These are phyloP conservation scores for Triplophysa bombifrons DNA, from an alignment of 2,797 vertebrate genomes.

Conservation along the genomic window DNA sequence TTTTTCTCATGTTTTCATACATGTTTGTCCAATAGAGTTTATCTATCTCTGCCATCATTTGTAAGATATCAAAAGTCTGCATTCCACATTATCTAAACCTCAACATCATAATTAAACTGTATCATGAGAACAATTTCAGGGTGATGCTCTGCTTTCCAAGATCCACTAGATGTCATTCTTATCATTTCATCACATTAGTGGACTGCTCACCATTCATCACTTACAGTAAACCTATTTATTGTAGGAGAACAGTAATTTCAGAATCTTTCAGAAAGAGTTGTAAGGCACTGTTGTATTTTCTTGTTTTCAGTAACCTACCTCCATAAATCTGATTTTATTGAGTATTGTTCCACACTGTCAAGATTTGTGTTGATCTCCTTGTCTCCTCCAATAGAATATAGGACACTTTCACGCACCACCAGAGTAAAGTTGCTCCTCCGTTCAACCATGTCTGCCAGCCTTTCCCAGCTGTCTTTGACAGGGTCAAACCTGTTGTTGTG, in stretches of 20 bases:
- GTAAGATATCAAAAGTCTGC: too few relatives aligned
- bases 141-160: not conserved
- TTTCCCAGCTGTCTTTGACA: constrained; percentile 67
- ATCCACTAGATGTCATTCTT: too few relatives aligned
- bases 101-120: too few relatives aligned
- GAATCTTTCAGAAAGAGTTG: not conserved
- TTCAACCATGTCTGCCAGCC: constrained; percentile 75
- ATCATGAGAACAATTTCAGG: not conserved
- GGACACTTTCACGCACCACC: constrained; percentile 56
- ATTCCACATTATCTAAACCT: too few relatives aligned
- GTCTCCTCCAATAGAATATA: constrained; percentile 79
- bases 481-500: constrained; percentile 72
- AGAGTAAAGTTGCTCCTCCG: constrained; percentile 75
- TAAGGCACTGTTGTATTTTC: not conserved
- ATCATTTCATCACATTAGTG: too few relatives aligned
- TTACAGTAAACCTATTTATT: too few relatives aligned
- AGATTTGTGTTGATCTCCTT: constrained; percentile 73
- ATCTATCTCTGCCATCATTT: too few relatives aligned
- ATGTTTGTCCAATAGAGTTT: too few relatives aligned
- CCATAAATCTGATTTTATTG: constrained; percentile 70
- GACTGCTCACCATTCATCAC: too few relatives aligned
- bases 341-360: constrained; percentile 77
- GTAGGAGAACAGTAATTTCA: not conserved
- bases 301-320: constrained; percentile 64
- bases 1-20: too few relatives aligned